Evolutionary conservation across 2,797 vertebrate species (phyloP).

Genomic region (Silurus aristotelis): DNA sequence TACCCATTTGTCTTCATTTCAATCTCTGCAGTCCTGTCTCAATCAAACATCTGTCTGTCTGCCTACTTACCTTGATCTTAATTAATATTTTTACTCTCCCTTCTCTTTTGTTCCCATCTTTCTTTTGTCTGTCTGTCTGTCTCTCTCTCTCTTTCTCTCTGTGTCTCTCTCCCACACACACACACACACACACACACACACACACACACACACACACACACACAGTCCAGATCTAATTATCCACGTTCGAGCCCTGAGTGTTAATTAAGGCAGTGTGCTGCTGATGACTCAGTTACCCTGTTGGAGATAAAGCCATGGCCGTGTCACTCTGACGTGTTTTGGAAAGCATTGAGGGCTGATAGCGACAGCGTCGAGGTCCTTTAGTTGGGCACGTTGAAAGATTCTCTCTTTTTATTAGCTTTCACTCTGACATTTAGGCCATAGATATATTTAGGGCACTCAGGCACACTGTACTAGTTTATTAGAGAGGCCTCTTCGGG

Average conservation of each 20-base stretch:
- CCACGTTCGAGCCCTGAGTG: constrained; percentile 65
- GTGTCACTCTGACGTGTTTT: constrained; percentile 46
- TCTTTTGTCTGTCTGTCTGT: too few species aligned
- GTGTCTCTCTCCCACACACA: fast-evolving
- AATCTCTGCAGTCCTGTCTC: background rate
- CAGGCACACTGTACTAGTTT: constrained; percentile 40
- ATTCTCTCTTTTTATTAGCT: constrained; percentile 43
- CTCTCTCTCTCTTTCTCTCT: background rate
- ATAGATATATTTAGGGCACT: constrained; percentile 46
- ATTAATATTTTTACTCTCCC: background rate
- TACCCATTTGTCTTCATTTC: constrained; percentile 32
- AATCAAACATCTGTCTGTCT: background rate
- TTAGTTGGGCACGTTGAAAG: constrained; percentile 45
- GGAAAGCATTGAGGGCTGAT: constrained; percentile 27
- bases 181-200: fast-evolving
- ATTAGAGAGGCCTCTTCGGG: constrained; percentile 24
- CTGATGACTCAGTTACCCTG: constrained; percentile 73
- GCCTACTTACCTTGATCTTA: background rate
- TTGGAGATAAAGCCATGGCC: constrained; percentile 49
- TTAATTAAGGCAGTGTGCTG: constrained; percentile 71
- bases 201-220: background rate
- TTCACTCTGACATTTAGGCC: constrained; percentile 49
- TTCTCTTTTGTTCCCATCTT: background rate
- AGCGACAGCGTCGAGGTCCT: constrained; percentile 26
- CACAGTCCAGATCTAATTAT: constrained; percentile 65